phyloP scores from a whole-genome alignment of 2,888 invertebrate genomes.

The Leucophenga montana region DNA sequence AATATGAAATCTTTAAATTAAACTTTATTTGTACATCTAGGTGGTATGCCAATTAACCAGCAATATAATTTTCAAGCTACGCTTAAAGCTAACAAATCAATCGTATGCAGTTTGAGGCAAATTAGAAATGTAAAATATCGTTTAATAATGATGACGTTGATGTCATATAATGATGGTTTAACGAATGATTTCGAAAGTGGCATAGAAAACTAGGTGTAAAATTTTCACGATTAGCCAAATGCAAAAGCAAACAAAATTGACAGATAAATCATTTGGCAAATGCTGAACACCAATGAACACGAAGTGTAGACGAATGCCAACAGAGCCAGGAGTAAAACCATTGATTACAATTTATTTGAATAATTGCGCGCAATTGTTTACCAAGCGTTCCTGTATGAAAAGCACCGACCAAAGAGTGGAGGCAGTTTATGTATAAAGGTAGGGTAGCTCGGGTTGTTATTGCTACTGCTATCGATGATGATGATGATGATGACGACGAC shows the following conservation, averaged over 20 bases:
- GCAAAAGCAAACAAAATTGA: conserved; percentile 13
- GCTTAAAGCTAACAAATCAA: too few species aligned
- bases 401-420: background rate
- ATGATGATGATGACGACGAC: background rate
- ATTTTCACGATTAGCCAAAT: conserved; percentile 20
- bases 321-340: conserved; percentile 39
- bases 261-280: conserved; percentile 18
- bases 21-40: too few species aligned
- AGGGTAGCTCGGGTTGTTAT: background rate
- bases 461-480: conserved; percentile 4
- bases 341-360: conserved; percentile 58
- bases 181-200: background rate
- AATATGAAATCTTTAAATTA: too few species aligned
- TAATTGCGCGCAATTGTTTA: conserved; percentile 46
- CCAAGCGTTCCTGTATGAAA: conserved; percentile 4
- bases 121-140: background rate
- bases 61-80: too few species aligned
- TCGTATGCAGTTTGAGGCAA: background rate
- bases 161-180: too few species aligned
- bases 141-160: conserved; percentile 1
- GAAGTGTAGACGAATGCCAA: background rate
- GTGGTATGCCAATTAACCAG: too few species aligned
- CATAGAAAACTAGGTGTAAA: conserved; percentile 9
- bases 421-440: background rate
- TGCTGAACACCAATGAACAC: conserved; percentile 2